Percentiles rank a stretch among this genome's conserved stretches.
Conservation (phyloP, 2,888 invertebrate species). For the Drosophila emarginata region DNA sequence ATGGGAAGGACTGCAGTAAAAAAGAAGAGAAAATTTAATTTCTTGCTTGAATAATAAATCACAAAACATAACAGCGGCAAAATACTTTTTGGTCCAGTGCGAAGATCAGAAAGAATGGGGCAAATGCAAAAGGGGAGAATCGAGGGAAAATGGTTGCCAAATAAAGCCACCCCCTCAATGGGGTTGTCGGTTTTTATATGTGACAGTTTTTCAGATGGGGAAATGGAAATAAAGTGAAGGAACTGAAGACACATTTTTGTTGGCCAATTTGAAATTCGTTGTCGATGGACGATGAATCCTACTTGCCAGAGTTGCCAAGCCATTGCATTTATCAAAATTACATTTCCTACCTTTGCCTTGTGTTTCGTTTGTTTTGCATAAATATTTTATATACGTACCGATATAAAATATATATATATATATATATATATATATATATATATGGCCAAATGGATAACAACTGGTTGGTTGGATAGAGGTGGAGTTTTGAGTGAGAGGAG, state of each 20-base stretch:
- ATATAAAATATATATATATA: neutral
- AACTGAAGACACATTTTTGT: constrained; percentile 26
- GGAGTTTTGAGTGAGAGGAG: neutral
- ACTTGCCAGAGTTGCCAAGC: constrained; percentile 20
- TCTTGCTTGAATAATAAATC: constrained; percentile 79
- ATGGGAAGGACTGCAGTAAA: constrained; percentile 40
- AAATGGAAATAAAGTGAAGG: neutral
- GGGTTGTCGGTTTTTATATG: constrained; percentile 13
- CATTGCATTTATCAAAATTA: constrained; percentile 71
- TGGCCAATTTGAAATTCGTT: constrained; percentile 66
- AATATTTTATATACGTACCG: constrained; percentile 1
- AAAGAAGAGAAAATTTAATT: constrained; percentile 75
- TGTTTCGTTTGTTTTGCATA: constrained; percentile 18
- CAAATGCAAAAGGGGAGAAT: neutral
- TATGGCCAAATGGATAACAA: constrained; percentile 14
- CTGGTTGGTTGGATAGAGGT: neutral
- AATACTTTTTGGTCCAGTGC: constrained; percentile 37
- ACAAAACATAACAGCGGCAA: constrained; percentile 67
- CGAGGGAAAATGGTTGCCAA: constrained; percentile 58
- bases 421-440: constrained; percentile 15
- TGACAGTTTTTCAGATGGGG: neutral
- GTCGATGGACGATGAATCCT: constrained; percentile 53
- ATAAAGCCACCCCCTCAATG: constrained; percentile 46
- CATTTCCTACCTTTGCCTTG: constrained; percentile 51
- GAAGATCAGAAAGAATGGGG: constrained; percentile 18